Conservation (phyloP, 35 echinoderm and acorn worm genomes). For the Apostichopus japonicus region DNA sequence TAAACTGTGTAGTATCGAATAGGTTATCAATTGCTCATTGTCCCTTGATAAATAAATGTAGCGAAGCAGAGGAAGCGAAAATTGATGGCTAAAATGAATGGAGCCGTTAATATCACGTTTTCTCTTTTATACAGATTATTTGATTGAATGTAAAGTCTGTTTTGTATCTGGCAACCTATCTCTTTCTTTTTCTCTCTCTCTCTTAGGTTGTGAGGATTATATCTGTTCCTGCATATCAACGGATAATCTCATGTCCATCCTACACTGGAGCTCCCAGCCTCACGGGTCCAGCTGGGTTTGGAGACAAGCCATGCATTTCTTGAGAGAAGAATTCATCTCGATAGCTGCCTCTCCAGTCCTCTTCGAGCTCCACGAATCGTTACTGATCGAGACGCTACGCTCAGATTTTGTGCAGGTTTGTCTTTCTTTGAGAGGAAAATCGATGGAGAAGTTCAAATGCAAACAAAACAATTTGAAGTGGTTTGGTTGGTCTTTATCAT, state of each 20-base stretch:
- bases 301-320: constrained; percentile 91
- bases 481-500: background rate
- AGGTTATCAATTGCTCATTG: too few relatives aligned
- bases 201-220: constrained; percentile 89
- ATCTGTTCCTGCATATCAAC: constrained; percentile 73
- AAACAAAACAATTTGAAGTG: background rate
- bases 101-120: too few relatives aligned
- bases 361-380: constrained; percentile 80
- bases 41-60: too few relatives aligned
- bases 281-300: constrained; percentile 97
- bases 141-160: too few relatives aligned
- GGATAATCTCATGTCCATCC: constrained; percentile 90
- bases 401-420: constrained; percentile 96
- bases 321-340: constrained; percentile 87
- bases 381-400: constrained; percentile 79
- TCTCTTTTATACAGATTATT: too few relatives aligned
- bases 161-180: too few relatives aligned
- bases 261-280: constrained; percentile 92
- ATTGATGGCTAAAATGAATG: too few relatives aligned
- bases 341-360: constrained; percentile 72
- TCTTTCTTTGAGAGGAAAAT: background rate
- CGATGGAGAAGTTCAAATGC: background rate
- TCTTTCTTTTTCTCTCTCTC: background rate
- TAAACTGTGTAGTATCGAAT: too few relatives aligned
- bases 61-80: too few relatives aligned